Evolutionary conservation across 2,797 vertebrate genomes (phyloP), one percentile per base, ranked within the genome.

Genomic region (Sebastes taczanowskii): DNA sequence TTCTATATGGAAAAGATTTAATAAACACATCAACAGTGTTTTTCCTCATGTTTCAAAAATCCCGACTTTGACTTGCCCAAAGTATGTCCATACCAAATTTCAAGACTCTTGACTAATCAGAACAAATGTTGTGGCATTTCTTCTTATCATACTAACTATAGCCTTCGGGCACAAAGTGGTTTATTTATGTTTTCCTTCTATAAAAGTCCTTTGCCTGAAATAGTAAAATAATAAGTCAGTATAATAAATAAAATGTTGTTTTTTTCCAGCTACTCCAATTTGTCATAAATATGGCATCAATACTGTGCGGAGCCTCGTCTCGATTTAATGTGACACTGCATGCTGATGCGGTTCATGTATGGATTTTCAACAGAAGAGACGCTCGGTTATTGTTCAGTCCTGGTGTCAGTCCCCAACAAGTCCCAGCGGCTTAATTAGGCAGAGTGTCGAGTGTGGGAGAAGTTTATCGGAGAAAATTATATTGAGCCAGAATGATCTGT

Each of bases 361-460:
- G 71, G 73, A 74, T 80, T 70, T 42, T 25, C 29, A 74, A 23
- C 59, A 73, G 80, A 71, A n/a, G 66, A 82, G 68, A 59, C 1
- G 2, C 14, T 20, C 65, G 66, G 42, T 66, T 87, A 76, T 64
- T 64, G 58, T 80, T 87, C 70, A 49, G 53, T 22, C 34, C 61
- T 18, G 32, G 71, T 78, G 83, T 91, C 85, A 64, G 79, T 78
- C 68, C 55, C 55, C 71, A 79, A 79, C 82, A 60, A 85, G 81
- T 89, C 93, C 89, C 87, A 49, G 38, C 74, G 85, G 90, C 67
- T 89, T 92, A 90, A 94, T 94, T 93, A 94, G 81, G 64, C 81
- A 38, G 64, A 63, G 63, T 38, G 78, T 71, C 71, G 83, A 84
- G 70, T 79, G 81, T 66, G 77, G 71, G 77, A 83, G 82, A 88